These are phyloP conservation scores for Pandemis heparana DNA, from an alignment of 2,888 invertebrate genomes.

Conservation along the genomic window DNA sequence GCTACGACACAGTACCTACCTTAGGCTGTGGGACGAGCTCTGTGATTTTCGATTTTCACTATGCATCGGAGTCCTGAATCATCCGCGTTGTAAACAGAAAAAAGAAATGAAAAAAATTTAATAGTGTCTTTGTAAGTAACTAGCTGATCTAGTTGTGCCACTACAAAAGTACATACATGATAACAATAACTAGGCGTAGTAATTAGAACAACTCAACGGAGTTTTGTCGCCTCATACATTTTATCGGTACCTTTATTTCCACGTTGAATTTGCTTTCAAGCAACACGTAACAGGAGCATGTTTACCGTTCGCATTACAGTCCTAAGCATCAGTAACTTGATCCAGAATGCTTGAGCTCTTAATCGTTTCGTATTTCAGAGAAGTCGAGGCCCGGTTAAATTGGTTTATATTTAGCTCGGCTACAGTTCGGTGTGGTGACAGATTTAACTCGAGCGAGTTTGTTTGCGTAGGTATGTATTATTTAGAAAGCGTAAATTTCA, in stretches of 20 bases:
- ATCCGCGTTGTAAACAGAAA: no score
- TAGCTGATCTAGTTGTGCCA: background rate
- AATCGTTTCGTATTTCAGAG: conserved; percentile 45
- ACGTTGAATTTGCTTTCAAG: conserved; percentile 46
- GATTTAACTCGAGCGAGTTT: conserved; percentile 69
- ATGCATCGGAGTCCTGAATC: no score
- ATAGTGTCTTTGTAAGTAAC: background rate
- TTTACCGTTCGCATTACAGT: conserved; percentile 72
- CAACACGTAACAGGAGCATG: conserved; percentile 67
- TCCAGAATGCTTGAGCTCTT: conserved; percentile 56
- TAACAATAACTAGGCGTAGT: no score
- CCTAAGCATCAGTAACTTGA: conserved; percentile 66
- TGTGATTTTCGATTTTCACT: no score
- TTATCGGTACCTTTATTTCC: conserved; percentile 45
- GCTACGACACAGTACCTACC: no score
- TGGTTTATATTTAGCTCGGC: conserved; percentile 49
- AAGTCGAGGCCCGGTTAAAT: conserved; percentile 54
- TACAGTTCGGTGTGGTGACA: conserved; percentile 59
- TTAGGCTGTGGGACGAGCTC: no score
- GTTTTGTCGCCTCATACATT: conserved; percentile 19
- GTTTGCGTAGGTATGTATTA: conserved; percentile 65
- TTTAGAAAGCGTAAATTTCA: conserved; percentile 67
- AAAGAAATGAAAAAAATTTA: background rate
- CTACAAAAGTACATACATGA: background rate
- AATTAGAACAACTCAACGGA: background rate